A percentile compares a stretch with the other conserved stretches of the same genome.
Conservation (phyloP, 2,888 invertebrate genomes). For the Trileptium ribeirensis region DNA sequence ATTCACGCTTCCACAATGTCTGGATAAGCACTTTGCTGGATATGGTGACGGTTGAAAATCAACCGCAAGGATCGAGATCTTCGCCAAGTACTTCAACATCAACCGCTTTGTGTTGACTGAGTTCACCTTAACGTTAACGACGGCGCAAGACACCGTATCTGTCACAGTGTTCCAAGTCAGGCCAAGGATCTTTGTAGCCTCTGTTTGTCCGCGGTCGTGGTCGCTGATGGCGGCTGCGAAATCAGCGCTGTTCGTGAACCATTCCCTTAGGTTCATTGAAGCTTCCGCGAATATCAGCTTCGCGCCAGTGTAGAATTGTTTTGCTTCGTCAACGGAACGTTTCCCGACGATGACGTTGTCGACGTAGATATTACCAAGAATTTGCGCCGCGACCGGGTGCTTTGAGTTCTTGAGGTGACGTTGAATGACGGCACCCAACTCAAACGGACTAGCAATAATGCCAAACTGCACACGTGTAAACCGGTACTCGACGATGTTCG, state of each 20-base stretch:
- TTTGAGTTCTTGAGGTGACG: conserved; percentile 6
- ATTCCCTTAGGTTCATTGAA: conserved; percentile 11
- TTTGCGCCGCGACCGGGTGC: background rate
- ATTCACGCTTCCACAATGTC: background rate
- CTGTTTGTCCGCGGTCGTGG: background rate
- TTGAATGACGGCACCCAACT: conserved; percentile 30
- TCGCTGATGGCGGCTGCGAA: background rate
- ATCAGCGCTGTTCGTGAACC: background rate
- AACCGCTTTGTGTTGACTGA: background rate
- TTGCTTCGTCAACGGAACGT: background rate
- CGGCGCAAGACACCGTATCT: background rate
- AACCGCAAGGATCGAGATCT: background rate
- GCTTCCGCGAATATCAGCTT: background rate
- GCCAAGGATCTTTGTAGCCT: background rate
- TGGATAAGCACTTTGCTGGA: background rate
- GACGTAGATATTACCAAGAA: background rate
- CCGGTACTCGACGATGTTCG: conserved; percentile 32
- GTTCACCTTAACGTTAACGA: background rate
- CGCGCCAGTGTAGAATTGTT: background rate
- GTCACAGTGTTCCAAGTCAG: background rate
- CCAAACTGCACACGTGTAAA: conserved; percentile 38
- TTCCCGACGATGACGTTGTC: conserved; percentile 5
- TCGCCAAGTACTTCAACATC: background rate
- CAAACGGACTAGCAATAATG: conserved; percentile 28
- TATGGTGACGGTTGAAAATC: background rate